A percentile compares a stretch with the other conserved stretches of the same genome.
Evolutionary conservation across 2,113 vertebrate species (phyloP).

Genomic region (Pachypanchax playfairii): DNA sequence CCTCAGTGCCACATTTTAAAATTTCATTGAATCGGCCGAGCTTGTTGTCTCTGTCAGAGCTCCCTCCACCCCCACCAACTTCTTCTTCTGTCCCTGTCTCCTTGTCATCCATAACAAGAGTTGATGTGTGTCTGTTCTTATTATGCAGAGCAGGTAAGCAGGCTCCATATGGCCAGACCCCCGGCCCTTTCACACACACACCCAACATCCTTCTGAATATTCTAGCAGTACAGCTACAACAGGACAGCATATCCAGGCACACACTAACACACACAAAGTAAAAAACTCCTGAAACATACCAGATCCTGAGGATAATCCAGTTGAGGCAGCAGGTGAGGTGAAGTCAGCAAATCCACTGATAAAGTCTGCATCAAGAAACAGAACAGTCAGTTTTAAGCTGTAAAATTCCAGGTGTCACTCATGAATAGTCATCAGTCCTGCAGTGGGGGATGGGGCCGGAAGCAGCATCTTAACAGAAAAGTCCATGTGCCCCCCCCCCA

Average conservation of each 20-base stretch:
- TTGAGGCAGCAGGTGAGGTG: slow-evolving; percentile 83
- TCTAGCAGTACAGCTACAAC: slow-evolving; percentile 79
- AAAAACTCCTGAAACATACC: slow-evolving; percentile 77
- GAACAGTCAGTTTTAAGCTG: slow-evolving; percentile 46
- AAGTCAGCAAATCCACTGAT: slow-evolving; percentile 95
- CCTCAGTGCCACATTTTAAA: slow-evolving; percentile 58
- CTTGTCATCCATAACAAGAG: slow-evolving; percentile 86
- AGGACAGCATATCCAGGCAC: slow-evolving; percentile 59
- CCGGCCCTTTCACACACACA: slow-evolving; percentile 34
- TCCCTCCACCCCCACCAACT: slow-evolving; percentile 56
- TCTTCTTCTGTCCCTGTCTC: slow-evolving; percentile 65
- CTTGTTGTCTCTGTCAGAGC: slow-evolving; percentile 52
- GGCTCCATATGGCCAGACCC: slow-evolving; percentile 86
- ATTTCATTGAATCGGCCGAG: slow-evolving; percentile 59
- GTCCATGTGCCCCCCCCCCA: too few species aligned
- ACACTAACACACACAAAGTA: slow-evolving; percentile 24
- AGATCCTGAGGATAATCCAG: slow-evolving; percentile 79
- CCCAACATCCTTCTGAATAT: slow-evolving; percentile 84
- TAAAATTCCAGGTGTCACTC: slow-evolving; percentile 61
- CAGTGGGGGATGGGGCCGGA: too few species aligned
- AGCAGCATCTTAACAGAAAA: too few species aligned
- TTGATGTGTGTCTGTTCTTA: slow-evolving; percentile 86
- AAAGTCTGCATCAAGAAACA: slow-evolving; percentile 77
- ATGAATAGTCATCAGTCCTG: slow-evolving; percentile 69
- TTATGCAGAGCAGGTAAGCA: slow-evolving; percentile 89